These are phyloP conservation scores for Rhyacophila evoluta DNA, from an alignment of 2,888 invertebrate genomes.

Conservation along the genomic window DNA sequence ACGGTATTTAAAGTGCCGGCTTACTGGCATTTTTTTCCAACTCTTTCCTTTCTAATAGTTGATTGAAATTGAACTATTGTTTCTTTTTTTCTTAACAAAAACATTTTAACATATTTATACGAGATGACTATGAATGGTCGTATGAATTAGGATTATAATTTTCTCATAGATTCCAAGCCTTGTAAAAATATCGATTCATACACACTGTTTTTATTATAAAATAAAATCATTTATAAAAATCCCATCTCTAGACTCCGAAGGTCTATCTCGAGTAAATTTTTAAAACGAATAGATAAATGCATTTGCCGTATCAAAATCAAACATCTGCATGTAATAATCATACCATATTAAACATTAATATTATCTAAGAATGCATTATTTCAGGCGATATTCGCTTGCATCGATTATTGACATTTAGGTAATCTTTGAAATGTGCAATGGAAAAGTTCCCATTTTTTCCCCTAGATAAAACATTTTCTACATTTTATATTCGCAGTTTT, in stretches of 20 bases:
- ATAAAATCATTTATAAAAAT: too few relatives aligned
- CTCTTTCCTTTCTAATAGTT: too few relatives aligned
- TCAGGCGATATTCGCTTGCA: not conserved
- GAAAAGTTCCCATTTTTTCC: constrained; percentile 45
- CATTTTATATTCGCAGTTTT: constrained; percentile 38
- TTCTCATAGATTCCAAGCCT: too few relatives aligned
- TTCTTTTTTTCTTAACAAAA: too few relatives aligned
- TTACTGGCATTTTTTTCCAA: too few relatives aligned
- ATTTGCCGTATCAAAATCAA: constrained; percentile 34
- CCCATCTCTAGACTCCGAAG: constrained; percentile 42
- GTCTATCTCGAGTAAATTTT: constrained; percentile 49
- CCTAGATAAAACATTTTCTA: constrained; percentile 36
- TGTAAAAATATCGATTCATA: too few relatives aligned
- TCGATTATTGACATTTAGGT: not conserved
- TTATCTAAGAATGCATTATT: not conserved
- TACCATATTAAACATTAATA: not conserved
- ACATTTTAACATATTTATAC: too few relatives aligned
- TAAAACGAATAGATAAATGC: constrained; percentile 51
- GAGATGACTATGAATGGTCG: too few relatives aligned
- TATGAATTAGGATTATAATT: too few relatives aligned
- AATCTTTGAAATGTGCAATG: constrained; percentile 5
- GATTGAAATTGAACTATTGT: too few relatives aligned
- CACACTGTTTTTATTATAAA: too few relatives aligned
- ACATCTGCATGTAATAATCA: constrained; percentile 16
- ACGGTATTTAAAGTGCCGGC: too few relatives aligned